A percentile compares a stretch with the other conserved stretches of the same genome.
phyloP scores from a whole-genome alignment of 2,888 invertebrate genomes.

The Trisateles emortualis region DNA sequence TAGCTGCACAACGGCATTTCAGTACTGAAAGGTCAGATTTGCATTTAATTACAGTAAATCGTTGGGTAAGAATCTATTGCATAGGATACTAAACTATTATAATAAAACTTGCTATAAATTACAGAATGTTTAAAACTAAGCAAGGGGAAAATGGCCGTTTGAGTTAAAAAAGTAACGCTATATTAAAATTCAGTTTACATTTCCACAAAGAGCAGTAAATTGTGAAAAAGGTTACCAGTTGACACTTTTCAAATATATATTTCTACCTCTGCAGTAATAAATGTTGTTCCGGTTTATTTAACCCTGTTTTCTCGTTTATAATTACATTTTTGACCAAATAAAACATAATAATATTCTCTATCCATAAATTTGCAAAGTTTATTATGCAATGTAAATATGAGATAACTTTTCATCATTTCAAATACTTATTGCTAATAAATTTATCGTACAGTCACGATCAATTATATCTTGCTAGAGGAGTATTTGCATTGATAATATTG shows the following conservation, averaged over 20 bases:
- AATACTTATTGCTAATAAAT: too few species aligned
- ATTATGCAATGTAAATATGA: too few species aligned
- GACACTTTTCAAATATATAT: background rate
- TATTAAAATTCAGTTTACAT: background rate
- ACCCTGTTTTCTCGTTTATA: background rate
- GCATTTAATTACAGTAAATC: slow-evolving; percentile 48
- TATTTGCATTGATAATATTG: too few species aligned
- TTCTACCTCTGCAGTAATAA: background rate
- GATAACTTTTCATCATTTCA: too few species aligned
- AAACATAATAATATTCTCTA: too few species aligned
- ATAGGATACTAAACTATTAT: slow-evolving; percentile 16
- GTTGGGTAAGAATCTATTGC: slow-evolving; percentile 24
- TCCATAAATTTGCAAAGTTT: too few species aligned
- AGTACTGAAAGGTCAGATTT: slow-evolving; percentile 51
- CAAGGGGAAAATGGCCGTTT: background rate
- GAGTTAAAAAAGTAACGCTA: background rate
- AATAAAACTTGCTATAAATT: slow-evolving; percentile 4
- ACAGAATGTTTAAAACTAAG: background rate
- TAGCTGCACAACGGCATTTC: slow-evolving; percentile 23
- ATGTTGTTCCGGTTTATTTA: background rate
- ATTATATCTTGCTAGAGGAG: too few species aligned
- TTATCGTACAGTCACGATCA: too few species aligned
- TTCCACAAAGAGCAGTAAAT: background rate
- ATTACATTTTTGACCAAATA: background rate
- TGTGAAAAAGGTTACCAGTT: background rate